Base-by-base conservation (phyloP, 2,888 invertebrate genomes). In the Ophion ellenae region DNA sequence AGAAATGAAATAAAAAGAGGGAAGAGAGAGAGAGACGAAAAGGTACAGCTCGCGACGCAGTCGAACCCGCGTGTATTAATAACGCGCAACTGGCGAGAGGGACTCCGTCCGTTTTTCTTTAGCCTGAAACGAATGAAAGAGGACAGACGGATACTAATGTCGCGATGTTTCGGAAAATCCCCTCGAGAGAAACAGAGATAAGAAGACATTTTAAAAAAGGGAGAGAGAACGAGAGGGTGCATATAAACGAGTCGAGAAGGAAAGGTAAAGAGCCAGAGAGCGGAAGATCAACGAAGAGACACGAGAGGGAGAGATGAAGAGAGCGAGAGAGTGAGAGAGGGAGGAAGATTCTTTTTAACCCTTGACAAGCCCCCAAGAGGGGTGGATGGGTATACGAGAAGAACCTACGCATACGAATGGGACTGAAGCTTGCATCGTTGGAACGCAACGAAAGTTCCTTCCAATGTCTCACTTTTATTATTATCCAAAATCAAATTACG, bases 321-420 rank as follows among this genome's bases (percentile, higher is more conserved):
- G n/a, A n/a, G n/a, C n/a, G n/a, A n/a, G n/a, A n/a, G 47, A 80
- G 75, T 36, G 73, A 57, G 74, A 70, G 78, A 82, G 59, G 75
- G 67, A 45, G 75, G 47, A 45, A 64, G 36, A 67, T 82, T 85
- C 79, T 85, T 90, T 90, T 90, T 89, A 90, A 90, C 90, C 90
- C 90, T 88, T 86, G 88, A 89, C 88, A 87, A 90, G 88, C 86
- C 73, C 75, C 84, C 69, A 53, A 70, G n/a, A 73, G 77, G 57
- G 77, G 82, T 28, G 28, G 11, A 47, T 45, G 73, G 24, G 80
- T 67, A 45, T 36, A 45, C 61, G 70, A 57, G 40, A 61, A 32
- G 61, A 61, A 36, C 14, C 70, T 53, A 17, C 6, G 69, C 14
- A 59, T 28, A 63, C 14, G 61, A 20, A n/a, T n/a, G n/a, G n/a